A percentile compares a stretch with the other conserved stretches of the same genome.
These are phyloP conservation scores for Taenioides sp. DNA, from an alignment of 2,797 vertebrate species.

Conservation along the genomic window DNA sequence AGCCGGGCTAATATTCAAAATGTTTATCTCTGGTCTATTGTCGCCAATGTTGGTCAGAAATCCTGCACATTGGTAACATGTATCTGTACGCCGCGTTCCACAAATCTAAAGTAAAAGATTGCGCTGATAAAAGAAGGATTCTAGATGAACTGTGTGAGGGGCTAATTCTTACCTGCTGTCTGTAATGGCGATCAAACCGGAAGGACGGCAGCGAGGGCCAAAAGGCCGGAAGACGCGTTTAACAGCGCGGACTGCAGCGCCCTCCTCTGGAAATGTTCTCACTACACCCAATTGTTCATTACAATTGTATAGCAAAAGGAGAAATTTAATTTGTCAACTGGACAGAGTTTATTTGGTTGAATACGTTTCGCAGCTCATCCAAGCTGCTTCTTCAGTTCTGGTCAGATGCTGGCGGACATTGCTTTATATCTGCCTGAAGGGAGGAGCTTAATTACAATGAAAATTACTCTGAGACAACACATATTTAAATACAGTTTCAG, in stretches of 20 bases:
- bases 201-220: conserved; percentile 57
- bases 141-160: neutral
- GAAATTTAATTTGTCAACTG: too few relatives aligned
- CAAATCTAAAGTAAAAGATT: conserved; percentile 30
- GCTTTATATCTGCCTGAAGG: too few relatives aligned
- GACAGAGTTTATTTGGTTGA: too few relatives aligned
- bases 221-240: conserved; percentile 21
- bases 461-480: too few relatives aligned
- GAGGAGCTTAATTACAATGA: too few relatives aligned
- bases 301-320: too few relatives aligned
- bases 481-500: too few relatives aligned
- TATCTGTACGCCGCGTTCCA: accelerated
- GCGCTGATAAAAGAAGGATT: conserved; percentile 60
- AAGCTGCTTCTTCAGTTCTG: too few relatives aligned
- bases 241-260: neutral
- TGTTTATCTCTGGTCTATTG: accelerated
- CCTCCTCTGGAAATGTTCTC: neutral
- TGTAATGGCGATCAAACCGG: conserved; percentile 78
- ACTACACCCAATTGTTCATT: too few relatives aligned
- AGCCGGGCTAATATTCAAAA: accelerated
- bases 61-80: accelerated
- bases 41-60: neutral
- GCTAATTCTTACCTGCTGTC: conserved; percentile 65
- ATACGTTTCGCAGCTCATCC: too few relatives aligned
- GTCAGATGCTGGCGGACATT: too few relatives aligned